Percentiles rank a stretch among this genome's conserved stretches.
phyloP scores from a whole-genome alignment of 1,140 invertebrate species.

The Aethina tumida region DNA sequence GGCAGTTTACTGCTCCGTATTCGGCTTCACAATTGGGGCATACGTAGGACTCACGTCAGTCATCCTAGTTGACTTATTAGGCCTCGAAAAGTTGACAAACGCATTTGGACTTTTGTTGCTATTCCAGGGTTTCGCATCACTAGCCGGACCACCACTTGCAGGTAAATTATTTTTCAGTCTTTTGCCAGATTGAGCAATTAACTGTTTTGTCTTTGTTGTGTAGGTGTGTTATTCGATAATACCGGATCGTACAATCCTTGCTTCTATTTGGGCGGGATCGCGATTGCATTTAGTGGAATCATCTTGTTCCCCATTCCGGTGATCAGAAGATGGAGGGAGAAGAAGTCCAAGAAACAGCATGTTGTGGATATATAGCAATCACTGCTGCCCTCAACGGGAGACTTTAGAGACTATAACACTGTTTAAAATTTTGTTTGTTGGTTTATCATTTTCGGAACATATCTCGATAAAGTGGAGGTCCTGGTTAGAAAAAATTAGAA shows the following conservation, averaged over 20 bases:
- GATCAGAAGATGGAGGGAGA: conserved; percentile 48
- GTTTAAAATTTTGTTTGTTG: conserved; percentile 10
- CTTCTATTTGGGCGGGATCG: conserved; percentile 71
- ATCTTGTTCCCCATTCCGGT: conserved; percentile 81
- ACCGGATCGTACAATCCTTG: conserved; percentile 70
- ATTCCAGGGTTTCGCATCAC: conserved; percentile 85
- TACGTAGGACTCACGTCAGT: conserved; percentile 90
- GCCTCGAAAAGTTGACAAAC: conserved; percentile 80
- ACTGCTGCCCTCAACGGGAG: conserved; percentile 14
- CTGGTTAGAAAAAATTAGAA: no score
- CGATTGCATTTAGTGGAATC: conserved; percentile 76
- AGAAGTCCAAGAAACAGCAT: conserved; percentile 12
- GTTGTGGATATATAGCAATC: conserved; percentile 26
- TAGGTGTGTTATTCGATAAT: conserved; percentile 73
- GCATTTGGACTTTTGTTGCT: conserved; percentile 85
- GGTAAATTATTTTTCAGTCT: conserved; percentile 45
- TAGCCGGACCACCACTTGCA: conserved; percentile 79
- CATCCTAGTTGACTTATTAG: conserved; percentile 76
- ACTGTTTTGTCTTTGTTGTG: conserved; percentile 27
- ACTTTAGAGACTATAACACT: conserved; percentile 13
- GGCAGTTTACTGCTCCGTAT: conserved; percentile 67
- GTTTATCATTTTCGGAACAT: no score
- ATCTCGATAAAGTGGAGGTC: no score
- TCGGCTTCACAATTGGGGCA: conserved; percentile 83
- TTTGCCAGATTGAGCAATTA: not conserved